Conservation (phyloP, 2,113 vertebrate species). For the Syngnathus typhle region DNA sequence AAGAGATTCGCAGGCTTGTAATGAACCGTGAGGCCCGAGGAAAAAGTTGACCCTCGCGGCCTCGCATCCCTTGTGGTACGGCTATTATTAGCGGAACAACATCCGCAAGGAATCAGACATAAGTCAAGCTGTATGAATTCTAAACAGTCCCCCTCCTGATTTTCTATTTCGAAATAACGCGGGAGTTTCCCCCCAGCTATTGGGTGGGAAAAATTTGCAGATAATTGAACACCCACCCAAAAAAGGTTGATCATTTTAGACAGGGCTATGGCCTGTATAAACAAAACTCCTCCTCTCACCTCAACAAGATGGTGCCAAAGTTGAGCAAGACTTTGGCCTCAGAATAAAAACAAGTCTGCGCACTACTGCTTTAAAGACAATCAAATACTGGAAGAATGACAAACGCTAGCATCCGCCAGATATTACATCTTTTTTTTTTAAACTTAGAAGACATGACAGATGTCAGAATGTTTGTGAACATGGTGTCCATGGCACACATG, state of each 20-base stretch:
- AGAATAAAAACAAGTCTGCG: too few relatives aligned
- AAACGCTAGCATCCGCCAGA: too few relatives aligned
- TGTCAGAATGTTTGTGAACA: slow-evolving; percentile 18
- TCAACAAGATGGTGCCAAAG: background rate
- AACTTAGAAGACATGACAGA: background rate
- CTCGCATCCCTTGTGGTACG: slow-evolving; percentile 15
- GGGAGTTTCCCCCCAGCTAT: background rate
- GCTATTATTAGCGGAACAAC: slow-evolving; percentile 18
- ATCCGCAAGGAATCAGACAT: slow-evolving; percentile 12
- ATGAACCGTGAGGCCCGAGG: slow-evolving; percentile 10
- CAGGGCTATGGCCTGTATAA: too few relatives aligned
- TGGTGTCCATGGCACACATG: slow-evolving; percentile 6
- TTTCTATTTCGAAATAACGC: background rate
- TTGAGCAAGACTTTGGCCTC: background rate
- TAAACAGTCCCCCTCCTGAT: background rate
- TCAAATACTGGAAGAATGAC: too few relatives aligned
- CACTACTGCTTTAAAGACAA: too few relatives aligned
- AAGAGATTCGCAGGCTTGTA: slow-evolving; percentile 27
- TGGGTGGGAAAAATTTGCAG: background rate
- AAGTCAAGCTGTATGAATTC: background rate
- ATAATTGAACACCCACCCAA: background rate
- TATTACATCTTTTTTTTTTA: too few relatives aligned
- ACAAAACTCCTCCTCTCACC: background rate
- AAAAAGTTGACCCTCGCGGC: slow-evolving; percentile 23
- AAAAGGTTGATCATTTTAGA: background rate